Conservation (phyloP, 64 coral and sea anemone species). For the Hydrozoanthus tunicans region DNA sequence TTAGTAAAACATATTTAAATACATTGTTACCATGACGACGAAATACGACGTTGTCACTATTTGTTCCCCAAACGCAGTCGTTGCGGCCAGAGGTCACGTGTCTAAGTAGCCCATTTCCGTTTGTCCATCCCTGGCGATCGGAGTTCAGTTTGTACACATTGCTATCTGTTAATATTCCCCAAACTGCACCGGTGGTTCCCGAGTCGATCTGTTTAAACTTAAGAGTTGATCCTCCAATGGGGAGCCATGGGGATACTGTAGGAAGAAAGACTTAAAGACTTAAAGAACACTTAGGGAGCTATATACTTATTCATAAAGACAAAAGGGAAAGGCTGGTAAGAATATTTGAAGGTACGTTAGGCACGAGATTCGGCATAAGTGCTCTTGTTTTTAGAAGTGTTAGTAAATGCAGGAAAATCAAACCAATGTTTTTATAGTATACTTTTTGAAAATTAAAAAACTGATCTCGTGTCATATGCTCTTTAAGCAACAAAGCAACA, state of each 20-base stretch:
- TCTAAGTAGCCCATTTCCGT: neutral
- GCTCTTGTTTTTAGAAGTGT: too few relatives aligned
- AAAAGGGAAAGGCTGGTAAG: too few relatives aligned
- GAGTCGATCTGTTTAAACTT: neutral
- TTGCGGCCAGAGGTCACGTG: neutral
- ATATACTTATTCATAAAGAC: too few relatives aligned
- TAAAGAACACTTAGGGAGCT: too few relatives aligned
- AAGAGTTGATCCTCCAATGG: neutral
- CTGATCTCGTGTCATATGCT: too few relatives aligned
- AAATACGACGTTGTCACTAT: neutral
- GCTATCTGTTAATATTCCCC: neutral
- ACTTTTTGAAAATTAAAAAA: too few relatives aligned
- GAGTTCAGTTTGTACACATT: neutral
- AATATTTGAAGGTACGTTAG: too few relatives aligned
- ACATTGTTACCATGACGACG: neutral
- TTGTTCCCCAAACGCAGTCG: neutral
- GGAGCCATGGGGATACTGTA: neutral
- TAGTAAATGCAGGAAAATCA: too few relatives aligned
- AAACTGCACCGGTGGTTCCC: neutral
- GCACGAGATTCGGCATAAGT: too few relatives aligned
- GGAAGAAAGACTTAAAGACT: neutral
- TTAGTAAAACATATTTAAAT: neutral
- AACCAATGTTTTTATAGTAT: too few relatives aligned
- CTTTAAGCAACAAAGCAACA: too few relatives aligned
- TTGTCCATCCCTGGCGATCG: neutral